Evolutionary conservation across 2,113 vertebrate genomes (phyloP), one percentile per base, ranked within the genome.

Genomic region (Tetraodon nigroviridis): DNA sequence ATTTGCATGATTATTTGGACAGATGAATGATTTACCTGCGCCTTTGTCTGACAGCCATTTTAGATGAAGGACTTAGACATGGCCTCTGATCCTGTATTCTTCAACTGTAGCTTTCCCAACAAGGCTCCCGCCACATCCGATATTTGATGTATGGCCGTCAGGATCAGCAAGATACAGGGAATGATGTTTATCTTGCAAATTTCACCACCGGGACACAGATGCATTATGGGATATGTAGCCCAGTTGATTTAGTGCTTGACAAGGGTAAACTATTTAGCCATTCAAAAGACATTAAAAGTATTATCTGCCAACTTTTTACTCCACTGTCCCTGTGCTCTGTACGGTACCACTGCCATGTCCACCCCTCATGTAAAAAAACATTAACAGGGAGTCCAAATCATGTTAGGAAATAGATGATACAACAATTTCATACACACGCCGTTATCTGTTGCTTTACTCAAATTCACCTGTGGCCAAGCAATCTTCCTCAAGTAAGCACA

Each of bases 1-100:
- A 90, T 90, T 87, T 90, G 79, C 87, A 89, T 89, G 86, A 90
- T 89, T 89, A 86, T 79, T 74, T 69, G 64, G 80, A 86, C 84
- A 88, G 82, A 81, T 88, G 86, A 89, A 79, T 82, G 86, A 90
- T 89, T 88, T 87, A 83, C 83, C 73, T 85, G 77, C 27, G 60
- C 76, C 74, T 62, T 41, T 69, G 81, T 76, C 70, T 89, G 84
- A 89, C 85, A 90, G 84, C 73, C 71, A 42, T 76, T 84, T 82
- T 79, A 67, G 68, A 81, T 76, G 75, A 78, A 76, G 72, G 79
- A 79, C 73, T 59, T 56, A 63, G 82, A 70, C 86, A 69, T 75
- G 71, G 72, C 79, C 71, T 79, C 73, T 60, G 68, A 86, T 85
- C 63, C 59, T 69, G 64, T 63, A 71, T 83, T 83, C 65, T 71